These are phyloP conservation scores for Mustela nigripes DNA, from an alignment of 2,113 vertebrate genomes.

Conservation along the genomic window DNA sequence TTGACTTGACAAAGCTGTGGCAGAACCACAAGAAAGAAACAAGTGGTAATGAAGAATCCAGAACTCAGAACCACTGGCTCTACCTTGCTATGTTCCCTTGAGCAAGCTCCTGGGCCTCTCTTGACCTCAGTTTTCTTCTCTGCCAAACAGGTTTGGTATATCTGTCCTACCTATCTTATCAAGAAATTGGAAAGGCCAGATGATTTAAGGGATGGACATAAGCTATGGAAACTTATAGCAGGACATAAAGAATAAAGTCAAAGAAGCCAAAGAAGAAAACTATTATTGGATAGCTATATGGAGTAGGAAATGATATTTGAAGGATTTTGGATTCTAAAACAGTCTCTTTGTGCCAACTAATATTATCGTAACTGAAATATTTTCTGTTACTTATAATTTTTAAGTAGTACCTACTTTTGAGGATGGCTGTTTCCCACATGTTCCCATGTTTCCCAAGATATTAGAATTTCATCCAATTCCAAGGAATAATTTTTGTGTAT, in stretches of 20 bases:
- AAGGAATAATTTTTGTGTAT: background rate
- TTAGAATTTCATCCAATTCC: background rate
- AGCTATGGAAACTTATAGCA: background rate
- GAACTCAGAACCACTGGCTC: background rate
- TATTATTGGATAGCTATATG: background rate
- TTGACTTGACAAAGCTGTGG: background rate
- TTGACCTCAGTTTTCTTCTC: background rate
- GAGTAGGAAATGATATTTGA: background rate
- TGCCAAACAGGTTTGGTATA: background rate
- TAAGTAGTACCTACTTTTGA: background rate
- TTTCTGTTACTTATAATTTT: background rate
- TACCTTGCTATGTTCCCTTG: background rate
- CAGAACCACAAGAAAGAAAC: background rate
- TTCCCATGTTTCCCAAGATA: background rate
- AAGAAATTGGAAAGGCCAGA: background rate
- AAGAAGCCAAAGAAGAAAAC: background rate
- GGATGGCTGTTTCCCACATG: background rate
- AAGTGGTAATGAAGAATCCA: background rate
- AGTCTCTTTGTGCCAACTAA: background rate
- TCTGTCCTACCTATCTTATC: background rate
- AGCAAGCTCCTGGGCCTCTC: background rate
- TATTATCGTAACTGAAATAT: background rate
- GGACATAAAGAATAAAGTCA: background rate
- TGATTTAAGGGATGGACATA: background rate
- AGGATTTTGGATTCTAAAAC: background rate